Conservation (phyloP, 2,888 invertebrate genomes). For the Lasius platythorax region DNA sequence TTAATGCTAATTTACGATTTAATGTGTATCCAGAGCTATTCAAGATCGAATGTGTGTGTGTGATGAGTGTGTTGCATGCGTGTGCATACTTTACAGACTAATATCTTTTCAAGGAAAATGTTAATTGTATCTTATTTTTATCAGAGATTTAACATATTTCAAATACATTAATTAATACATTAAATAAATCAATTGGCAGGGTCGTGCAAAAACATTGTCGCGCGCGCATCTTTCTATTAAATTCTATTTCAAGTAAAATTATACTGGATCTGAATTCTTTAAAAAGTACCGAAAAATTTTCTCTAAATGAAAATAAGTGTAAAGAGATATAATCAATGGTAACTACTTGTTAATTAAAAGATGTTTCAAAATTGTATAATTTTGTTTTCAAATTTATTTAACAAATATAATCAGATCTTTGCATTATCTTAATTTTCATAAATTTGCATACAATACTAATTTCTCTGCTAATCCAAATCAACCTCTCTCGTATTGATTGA, state of each 20-base stretch:
- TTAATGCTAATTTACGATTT: constrained; percentile 35
- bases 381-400: not conserved
- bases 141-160: constrained; percentile 2
- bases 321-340: not conserved
- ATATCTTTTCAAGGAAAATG: not conserved
- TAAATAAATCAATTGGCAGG: constrained; percentile 35
- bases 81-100: not conserved
- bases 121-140: constrained; percentile 1
- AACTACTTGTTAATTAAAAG: constrained; percentile 1
- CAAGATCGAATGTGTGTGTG: not conserved
- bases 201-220: not conserved
- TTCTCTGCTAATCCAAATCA: constrained; percentile 19
- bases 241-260: constrained; percentile 1
- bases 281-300: not conserved
- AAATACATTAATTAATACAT: not conserved
- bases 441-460: constrained; percentile 10
- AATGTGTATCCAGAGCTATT: constrained; percentile 4
- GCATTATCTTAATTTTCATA: constrained; percentile 25
- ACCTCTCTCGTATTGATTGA: constrained; percentile 14
- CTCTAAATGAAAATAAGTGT: not conserved
- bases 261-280: not conserved
- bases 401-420: not conserved
- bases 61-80: not conserved
- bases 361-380: not conserved
- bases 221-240: not conserved